Evolutionary conservation across 2,888 invertebrate species (phyloP).

Genomic region (Acronicta aceris): DNA sequence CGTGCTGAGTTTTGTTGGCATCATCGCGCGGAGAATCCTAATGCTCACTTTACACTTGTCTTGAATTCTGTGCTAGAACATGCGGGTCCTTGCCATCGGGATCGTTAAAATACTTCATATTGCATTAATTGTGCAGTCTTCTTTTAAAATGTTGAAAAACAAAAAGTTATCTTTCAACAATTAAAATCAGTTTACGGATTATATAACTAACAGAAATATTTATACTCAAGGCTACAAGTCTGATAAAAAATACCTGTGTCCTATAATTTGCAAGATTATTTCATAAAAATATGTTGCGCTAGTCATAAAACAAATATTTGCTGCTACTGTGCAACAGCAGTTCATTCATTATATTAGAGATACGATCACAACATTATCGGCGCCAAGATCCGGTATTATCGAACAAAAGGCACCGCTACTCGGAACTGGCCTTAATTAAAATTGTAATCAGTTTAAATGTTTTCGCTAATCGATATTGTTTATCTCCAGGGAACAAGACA

Average conservation of each 20-base stretch:
- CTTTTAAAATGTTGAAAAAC: too few species aligned
- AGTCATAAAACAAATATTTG: conserved; percentile 12
- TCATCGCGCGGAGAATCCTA: too few species aligned
- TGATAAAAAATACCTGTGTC: conserved; percentile 23
- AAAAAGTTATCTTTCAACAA: too few species aligned
- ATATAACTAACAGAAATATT: neutral
- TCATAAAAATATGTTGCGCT: conserved; percentile 13
- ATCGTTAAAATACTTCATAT: too few species aligned
- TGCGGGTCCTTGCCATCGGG: too few species aligned
- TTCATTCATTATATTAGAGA: conserved; percentile 53
- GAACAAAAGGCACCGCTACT: conserved; percentile 63
- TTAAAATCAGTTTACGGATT: too few species aligned
- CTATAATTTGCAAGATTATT: conserved; percentile 24
- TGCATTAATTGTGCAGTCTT: too few species aligned
- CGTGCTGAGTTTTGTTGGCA: too few species aligned
- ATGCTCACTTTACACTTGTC: too few species aligned
- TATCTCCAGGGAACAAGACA: conserved; percentile 74
- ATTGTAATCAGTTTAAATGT: conserved; percentile 42
- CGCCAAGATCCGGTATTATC: conserved; percentile 29
- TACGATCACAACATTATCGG: conserved; percentile 49
- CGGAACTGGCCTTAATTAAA: conserved; percentile 52
- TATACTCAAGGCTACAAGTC: conserved; percentile 24
- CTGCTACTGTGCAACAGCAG: conserved; percentile 43
- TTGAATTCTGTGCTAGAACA: too few species aligned
- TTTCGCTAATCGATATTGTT: conserved; percentile 41